Percentiles rank a stretch among this genome's conserved stretches.
Evolutionary conservation across 2,888 invertebrate genomes (phyloP).

Genomic region (Dicranocentrus wangi): DNA sequence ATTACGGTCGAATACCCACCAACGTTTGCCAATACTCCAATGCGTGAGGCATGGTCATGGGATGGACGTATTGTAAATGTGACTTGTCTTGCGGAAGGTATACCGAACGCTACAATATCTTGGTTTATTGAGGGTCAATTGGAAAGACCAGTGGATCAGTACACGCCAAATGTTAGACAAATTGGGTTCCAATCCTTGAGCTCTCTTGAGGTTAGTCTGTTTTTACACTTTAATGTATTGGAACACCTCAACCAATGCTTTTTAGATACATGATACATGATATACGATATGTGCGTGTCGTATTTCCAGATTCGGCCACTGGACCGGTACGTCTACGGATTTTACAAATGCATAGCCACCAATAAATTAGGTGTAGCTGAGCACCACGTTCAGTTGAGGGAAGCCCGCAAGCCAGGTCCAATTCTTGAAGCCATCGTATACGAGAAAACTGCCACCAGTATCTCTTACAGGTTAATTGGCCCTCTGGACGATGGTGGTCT

Average conservation of each 20-base stretch:
- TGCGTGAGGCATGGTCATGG: conserved; percentile 86
- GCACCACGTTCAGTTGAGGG: conserved; percentile 82
- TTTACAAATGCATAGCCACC: conserved; percentile 87
- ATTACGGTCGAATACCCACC: conserved; percentile 88
- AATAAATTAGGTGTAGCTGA: conserved; percentile 84
- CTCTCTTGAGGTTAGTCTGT: conserved; percentile 78
- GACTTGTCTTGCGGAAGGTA: conserved; percentile 88
- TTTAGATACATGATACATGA: too few species aligned
- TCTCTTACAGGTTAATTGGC: conserved; percentile 85
- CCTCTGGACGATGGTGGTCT: conserved; percentile 85
- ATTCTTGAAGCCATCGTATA: conserved; percentile 82
- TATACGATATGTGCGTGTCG: too few species aligned
- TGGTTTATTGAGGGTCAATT: conserved; percentile 80
- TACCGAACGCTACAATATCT: conserved; percentile 93
- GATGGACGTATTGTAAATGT: conserved; percentile 86
- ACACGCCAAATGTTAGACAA: conserved; percentile 79
- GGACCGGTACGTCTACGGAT: conserved; percentile 81
- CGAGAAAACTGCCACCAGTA: conserved; percentile 82
- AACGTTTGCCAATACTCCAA: conserved; percentile 82
- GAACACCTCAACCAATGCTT: too few species aligned
- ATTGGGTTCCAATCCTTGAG: conserved; percentile 83
- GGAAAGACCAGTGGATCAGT: conserved; percentile 73
- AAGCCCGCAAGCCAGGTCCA: conserved; percentile 83
- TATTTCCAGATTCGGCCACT: conserved; percentile 76
- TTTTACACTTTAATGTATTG: not conserved